Percentiles rank a stretch among this genome's conserved stretches.
Conservation (phyloP, 2,797 vertebrate genomes). For the Hoplostethus mediterraneus region DNA sequence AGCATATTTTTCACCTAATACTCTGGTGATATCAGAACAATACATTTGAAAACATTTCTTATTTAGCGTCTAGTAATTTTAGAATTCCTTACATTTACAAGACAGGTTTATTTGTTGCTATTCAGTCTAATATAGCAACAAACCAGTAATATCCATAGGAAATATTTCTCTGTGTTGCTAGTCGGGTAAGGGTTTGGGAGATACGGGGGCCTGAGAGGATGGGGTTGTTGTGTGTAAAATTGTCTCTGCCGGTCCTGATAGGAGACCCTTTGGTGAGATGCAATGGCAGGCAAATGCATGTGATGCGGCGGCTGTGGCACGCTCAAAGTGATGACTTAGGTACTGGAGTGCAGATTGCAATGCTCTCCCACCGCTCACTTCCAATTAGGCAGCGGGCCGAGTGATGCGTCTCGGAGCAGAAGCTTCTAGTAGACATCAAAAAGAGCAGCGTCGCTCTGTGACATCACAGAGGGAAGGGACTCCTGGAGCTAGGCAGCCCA, state of each 20-base stretch:
- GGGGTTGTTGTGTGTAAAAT: conserved; percentile 32
- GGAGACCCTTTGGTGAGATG: conserved; percentile 55
- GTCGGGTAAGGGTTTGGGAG: conserved; percentile 3
- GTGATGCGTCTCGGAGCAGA: conserved; percentile 79
- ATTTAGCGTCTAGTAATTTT: not conserved
- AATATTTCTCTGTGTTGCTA: conserved; percentile 1
- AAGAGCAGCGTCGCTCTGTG: conserved; percentile 66
- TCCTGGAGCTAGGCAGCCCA: conserved; percentile 52
- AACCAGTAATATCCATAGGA: not conserved
- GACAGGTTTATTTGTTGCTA: not conserved
- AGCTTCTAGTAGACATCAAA: conserved; percentile 79
- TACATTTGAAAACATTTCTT: not conserved
- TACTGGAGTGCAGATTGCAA: conserved; percentile 74
- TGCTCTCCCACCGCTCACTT: conserved; percentile 79
- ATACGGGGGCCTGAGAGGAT: conserved; percentile 3
- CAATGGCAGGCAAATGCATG: conserved; percentile 56
- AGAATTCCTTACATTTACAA: not conserved
- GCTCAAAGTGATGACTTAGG: conserved; percentile 76
- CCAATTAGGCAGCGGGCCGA: conserved; percentile 78
- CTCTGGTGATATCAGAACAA: not conserved
- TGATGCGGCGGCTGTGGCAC: conserved; percentile 53
- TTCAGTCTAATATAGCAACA: not conserved
- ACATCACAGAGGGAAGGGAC: conserved; percentile 60
- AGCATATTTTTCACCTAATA: conserved; percentile 4
- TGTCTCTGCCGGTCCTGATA: conserved; percentile 44